phyloP scores from a whole-genome alignment of 2,113 vertebrate species.

The Propithecus coquereli region DNA sequence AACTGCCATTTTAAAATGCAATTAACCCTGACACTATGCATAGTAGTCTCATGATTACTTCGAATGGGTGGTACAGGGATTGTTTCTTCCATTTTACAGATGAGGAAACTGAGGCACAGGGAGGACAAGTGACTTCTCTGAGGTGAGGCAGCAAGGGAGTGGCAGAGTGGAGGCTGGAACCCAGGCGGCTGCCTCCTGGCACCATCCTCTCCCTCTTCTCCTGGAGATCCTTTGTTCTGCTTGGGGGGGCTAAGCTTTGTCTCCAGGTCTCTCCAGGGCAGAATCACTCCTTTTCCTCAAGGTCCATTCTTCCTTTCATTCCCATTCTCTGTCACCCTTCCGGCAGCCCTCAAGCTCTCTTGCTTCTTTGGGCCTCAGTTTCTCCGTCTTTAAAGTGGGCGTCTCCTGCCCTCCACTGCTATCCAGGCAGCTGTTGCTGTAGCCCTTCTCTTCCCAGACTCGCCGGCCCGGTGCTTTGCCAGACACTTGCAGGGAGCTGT shows the following conservation, averaged over 20 bases:
- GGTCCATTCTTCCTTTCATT: not conserved
- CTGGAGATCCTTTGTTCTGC: not conserved
- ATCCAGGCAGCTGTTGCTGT: not conserved
- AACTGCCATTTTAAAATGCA: not conserved
- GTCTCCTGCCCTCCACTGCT: rapidly evolving
- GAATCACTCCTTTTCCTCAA: not conserved
- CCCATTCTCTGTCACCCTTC: not conserved
- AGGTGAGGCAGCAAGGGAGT: not conserved
- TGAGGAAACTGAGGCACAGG: not conserved
- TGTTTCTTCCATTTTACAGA: not conserved
- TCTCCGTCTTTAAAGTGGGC: conserved; percentile 31
- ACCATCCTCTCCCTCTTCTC: not conserved
- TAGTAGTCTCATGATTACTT: not conserved
- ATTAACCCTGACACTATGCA: not conserved
- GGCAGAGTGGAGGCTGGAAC: not conserved
- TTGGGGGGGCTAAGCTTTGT: not conserved
- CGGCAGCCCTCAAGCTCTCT: not conserved
- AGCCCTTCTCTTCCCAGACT: not conserved
- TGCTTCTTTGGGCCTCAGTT: not conserved
- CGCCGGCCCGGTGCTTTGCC: not conserved
- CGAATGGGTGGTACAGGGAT: not conserved
- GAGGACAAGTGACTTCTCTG: not conserved
- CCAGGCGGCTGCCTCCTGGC: not conserved
- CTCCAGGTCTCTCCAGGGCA: not conserved
- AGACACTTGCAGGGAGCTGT: not conserved